Evolutionary conservation across 1,140 invertebrate genomes (phyloP), one percentile per base, ranked within the genome.

Genomic region (Drosophila oshimai): DNA sequence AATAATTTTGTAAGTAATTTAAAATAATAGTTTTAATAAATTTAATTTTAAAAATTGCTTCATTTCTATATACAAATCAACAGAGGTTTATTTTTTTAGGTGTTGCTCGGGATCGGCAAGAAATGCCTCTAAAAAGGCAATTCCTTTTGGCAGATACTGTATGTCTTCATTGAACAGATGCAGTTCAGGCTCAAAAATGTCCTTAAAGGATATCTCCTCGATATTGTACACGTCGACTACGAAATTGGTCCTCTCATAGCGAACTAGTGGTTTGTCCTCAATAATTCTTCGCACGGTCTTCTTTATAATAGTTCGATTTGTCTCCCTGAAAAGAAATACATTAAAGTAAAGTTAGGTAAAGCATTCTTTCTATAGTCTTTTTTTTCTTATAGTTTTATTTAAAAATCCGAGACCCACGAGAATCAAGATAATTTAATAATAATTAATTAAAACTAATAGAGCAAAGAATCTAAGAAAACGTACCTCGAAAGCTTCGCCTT

Each of bases 101-200:
- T 69, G 73, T 37, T 84, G 42, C 15, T 75, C 80, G 4, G 79
- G 79, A 18, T 62, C 34, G 1, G 49, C 12, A 1, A 84, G 29
- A 41, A 84, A 86, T 7, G 42, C 47, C 12, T 75, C 51, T 12
- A 86, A 31, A 13, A 86, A 86, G 2, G 28, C 57, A 7, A 80
- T 50, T 9, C 80, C 80, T 9, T 57, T 80, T 15, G 80, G 81
- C 31, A 86, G 46, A 68, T 55, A 74, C 24, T 72, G 81, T 18
- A 86, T 79, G 2, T 73, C 60, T 29, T 86, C 72, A 49, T 86
- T 62, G 24, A 87, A 87, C n/a, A 68, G 29, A 57, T 86, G 46
- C 20, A 86, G 12, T 9, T 64, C 61, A 1, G 80, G 80, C 5
- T 79, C 42, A 10, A 80, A 10, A 12, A 86, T 69, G 12, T 86